These are phyloP conservation scores for Meda fulgida DNA, from an alignment of 2,797 vertebrate species.

Conservation along the genomic window DNA sequence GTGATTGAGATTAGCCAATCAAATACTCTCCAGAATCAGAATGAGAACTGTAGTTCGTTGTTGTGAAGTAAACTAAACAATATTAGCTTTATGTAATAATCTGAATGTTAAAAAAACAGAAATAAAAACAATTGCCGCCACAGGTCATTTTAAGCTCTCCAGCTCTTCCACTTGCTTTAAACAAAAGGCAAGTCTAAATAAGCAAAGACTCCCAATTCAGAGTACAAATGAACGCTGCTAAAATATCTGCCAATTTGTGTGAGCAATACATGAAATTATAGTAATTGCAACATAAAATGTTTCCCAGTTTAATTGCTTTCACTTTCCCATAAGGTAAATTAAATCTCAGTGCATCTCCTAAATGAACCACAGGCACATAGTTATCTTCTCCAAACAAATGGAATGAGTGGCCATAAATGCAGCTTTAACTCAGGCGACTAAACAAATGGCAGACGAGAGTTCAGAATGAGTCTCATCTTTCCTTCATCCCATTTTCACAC, in stretches of 20 bases:
- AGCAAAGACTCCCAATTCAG: constrained; percentile 10
- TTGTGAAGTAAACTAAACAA: background rate
- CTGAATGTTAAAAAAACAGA: background rate
- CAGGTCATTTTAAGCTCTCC: background rate
- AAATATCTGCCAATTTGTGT: constrained; percentile 48
- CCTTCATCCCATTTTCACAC: constrained; percentile 24
- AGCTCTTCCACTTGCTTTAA: constrained; percentile 12
- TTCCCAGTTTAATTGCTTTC: constrained; percentile 49
- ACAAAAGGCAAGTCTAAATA: constrained; percentile 17
- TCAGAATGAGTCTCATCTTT: constrained; percentile 25
- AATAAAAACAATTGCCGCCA: background rate
- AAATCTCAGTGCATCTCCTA: constrained; percentile 51
- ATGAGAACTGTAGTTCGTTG: no score
- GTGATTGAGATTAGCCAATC: background rate
- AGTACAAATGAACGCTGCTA: constrained; percentile 28
- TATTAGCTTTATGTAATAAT: background rate
- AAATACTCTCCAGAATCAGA: background rate
- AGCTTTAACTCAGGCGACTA: constrained; percentile 32
- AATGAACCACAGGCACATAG: constrained; percentile 37
- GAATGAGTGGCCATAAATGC: constrained; percentile 36
- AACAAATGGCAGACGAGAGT: constrained; percentile 30
- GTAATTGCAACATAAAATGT: constrained; percentile 48
- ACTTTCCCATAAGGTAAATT: constrained; percentile 47
- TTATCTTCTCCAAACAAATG: constrained; percentile 43
- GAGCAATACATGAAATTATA: constrained; percentile 50